Base-by-base conservation (phyloP, 2,888 invertebrate species). In the Diploptera punctata region DNA sequence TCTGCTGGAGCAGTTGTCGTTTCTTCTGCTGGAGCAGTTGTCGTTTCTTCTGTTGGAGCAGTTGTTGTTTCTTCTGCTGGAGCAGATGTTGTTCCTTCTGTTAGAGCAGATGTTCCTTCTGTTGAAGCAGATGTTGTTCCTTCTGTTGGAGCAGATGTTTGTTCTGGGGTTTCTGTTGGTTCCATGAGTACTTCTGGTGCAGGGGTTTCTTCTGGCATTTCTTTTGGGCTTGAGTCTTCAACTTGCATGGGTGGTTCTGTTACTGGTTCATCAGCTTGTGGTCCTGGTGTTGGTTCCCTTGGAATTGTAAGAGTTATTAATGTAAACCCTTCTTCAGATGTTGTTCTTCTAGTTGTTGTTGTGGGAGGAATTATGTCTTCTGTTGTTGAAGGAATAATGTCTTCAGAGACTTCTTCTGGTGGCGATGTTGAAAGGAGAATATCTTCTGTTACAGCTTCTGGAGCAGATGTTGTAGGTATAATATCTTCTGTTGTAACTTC, bases 401-500 rank as follows among this genome's bases (percentile, higher is more conserved):
- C 33, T 10, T 33, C 33, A 7, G 33, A 7, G 33, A 10, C 10
- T 33, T 7, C 10, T 10, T 10, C 7, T 33, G 7, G 33, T 33
- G 33, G 5, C 7, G 33, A 7, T 33, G 33, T 33, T 33, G 33
- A 7, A 10, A 26, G 54, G 3, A 26, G 26, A 10, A 65, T 69
- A n/a, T n/a, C n/a, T n/a, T n/a, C n/a, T n/a, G n/a, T n/a, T n/a
- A n/a, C n/a, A n/a, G 10, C 52, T 9, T 52, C 21, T 3, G 52
- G 21, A 2, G 52, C 1, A 3, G 24, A 24, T 24, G 4, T 24
- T 18, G 21, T 24, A 13, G 52, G 10, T 67, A 18, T 61, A 24
- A 38, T 65, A 24, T 13, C 47, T 54, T 67, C 43, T 38, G 71
- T 60, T 33, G 54, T 69, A 49, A 54, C 29, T 18, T 49, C 24